Evolutionary conservation across 2,113 vertebrate genomes (phyloP).

Genomic region (Willisornis vidua): DNA sequence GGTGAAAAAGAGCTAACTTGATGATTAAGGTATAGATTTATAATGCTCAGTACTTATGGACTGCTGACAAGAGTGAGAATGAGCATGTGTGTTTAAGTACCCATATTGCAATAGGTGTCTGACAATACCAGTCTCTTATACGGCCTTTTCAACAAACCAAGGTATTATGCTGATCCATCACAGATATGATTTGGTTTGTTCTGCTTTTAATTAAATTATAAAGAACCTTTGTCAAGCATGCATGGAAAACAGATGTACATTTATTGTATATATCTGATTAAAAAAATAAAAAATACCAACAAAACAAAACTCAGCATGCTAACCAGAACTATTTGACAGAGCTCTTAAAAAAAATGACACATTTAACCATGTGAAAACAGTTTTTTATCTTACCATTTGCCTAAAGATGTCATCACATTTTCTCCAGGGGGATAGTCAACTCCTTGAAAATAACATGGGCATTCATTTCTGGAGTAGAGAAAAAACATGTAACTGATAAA

Average conservation of each 20-base stretch:
- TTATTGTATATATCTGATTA: neutral
- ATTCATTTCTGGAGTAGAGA: constrained; percentile 81
- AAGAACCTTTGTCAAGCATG: neutral
- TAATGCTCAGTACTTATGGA: neutral
- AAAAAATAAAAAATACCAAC: neutral
- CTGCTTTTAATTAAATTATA: neutral
- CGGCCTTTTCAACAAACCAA: neutral
- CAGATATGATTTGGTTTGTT: neutral
- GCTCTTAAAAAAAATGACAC: neutral
- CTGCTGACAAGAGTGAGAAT: neutral
- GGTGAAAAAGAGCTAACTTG: neutral
- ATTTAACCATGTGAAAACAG: neutral
- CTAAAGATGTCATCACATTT: constrained; percentile 87
- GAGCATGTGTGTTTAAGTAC: neutral
- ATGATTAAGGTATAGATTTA: neutral
- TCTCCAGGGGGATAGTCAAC: constrained; percentile 89
- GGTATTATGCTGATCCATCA: neutral
- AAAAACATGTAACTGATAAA: neutral
- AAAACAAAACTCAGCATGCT: neutral
- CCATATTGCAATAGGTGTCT: neutral
- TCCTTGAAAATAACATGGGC: constrained; percentile 91
- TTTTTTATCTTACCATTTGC: constrained; percentile 86
- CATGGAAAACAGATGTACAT: neutral
- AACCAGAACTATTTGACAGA: neutral
- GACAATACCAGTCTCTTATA: neutral